Base-by-base conservation (phyloP, 2,113 vertebrate genomes). In the Oncorhynchus nerka region DNA sequence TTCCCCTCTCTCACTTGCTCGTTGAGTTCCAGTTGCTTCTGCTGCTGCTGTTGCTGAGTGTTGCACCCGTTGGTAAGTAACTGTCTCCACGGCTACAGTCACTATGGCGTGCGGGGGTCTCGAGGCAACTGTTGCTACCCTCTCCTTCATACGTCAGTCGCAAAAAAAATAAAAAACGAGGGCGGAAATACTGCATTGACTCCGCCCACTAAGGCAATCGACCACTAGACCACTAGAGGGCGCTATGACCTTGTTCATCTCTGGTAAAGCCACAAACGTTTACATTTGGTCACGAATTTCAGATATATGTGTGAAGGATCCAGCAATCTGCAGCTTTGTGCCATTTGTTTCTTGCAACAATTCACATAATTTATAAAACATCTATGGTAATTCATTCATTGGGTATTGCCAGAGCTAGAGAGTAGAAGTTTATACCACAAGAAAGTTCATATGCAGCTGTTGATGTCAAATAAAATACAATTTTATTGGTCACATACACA, bases 51-150 rank as follows among this genome's bases (percentile, higher is more conserved):
- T 45, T 45, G 39, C 93, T 94, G 94, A 94, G 93, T 95, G 96
- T 95, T 94, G 95, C 94, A 93, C 91, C 92, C 94, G 96, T 97
- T 97, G 96, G 96, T 93, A 97, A 97, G 96, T 95, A 96, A 97
- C 96, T 95, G 96, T 97, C 95, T 96, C 97, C 97, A 98, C 93
- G 96, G 93, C 96, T 97, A 98, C 96, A 95, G 95, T 97, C 95
- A 96, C 96, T 98, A 97, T 96, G 96, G 96, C 94, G 96, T 94
- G 89, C 92, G 86, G 92, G 39, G 94, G 94, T 95, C 94, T 95
- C 95, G 89, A 92, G 92, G 95, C 95, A 96, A 96, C 95, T 94
- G 95, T 96, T 96, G 95, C 95, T 96, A 95, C 81, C 94, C 92
- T 92, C 85, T 77, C 88, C 84, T 59, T 82, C 22, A 20, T 83